Base-by-base conservation (phyloP, 2,113 vertebrate genomes). In the Phaetusa simplex region DNA sequence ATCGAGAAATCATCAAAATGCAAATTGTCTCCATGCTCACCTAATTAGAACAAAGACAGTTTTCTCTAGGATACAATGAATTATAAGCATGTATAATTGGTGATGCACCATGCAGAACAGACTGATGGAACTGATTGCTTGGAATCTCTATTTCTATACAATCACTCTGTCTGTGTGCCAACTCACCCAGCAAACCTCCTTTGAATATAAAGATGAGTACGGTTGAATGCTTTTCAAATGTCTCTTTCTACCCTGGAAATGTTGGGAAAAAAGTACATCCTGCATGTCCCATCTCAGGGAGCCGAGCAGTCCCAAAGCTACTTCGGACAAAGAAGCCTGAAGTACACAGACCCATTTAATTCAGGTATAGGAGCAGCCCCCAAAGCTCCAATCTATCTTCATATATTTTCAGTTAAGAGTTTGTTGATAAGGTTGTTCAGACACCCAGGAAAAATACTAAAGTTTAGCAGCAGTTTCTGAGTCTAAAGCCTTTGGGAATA, bases 1-100 rank as follows among this genome's bases (percentile, higher is more conserved):
- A 88, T 36, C 14, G 45, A 91, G 76, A 83, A 64, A 66, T 53
- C 80, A 91, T 94, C 85, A 94, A 78, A 93, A 88, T 86, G 70
- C 40, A 69, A 38, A 50, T 72, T 79, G 89, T 78, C 22, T 53
- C 62, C 71, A n/a, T 55, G 43, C 26, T 84, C 6, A 56, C 47
- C 73, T 84, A 87, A 87, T 91, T 84, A 95, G 70, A 76, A 87
- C 69, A 80, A 93, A 92, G 73, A 80, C 2, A 16, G 42, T 67
- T 91, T 86, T 91, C 59, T 86, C 55, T 47, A 55, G 62, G 32
- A 71, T 36, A 71, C 45, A 79, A 67, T 27, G 55, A 93, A 52
- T 87, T 79, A 80, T 21, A 89, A 87, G 71, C 55, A 84, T 1
- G 0, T 49, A 12, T 73, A 86, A 86, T 9, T 83, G 62, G 45